These are phyloP conservation scores for Pammene aurita DNA, from an alignment of 2,888 invertebrate species.

Conservation along the genomic window DNA sequence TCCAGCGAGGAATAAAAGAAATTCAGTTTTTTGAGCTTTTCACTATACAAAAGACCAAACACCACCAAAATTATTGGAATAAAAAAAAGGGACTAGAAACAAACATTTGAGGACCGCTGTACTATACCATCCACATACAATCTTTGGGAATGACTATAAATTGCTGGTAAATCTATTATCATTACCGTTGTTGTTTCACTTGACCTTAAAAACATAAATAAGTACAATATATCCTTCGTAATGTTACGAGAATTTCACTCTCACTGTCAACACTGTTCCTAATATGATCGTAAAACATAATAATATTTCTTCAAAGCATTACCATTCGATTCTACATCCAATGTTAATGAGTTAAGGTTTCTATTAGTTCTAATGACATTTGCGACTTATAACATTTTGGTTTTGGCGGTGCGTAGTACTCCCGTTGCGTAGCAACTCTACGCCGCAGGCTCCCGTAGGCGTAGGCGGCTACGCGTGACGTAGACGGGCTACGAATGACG, in stretches of 20 bases:
- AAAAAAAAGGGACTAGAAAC: no score
- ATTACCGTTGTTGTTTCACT: no score
- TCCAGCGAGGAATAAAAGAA: no score
- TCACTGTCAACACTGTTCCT: no score
- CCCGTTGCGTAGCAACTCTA: constrained; percentile 41
- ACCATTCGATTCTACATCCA: background rate
- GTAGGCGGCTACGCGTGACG: constrained; percentile 39
- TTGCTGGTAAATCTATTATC: no score
- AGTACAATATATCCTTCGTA: background rate
- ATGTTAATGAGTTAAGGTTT: background rate
- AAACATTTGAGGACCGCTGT: no score
- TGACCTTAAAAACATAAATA: background rate
- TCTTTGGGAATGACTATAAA: no score
- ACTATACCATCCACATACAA: no score
- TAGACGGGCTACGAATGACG: constrained; percentile 32
- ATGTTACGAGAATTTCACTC: background rate
- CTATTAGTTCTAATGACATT: background rate
- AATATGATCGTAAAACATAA: no score
- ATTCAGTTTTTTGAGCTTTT: no score
- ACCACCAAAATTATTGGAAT: no score
- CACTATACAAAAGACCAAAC: no score
- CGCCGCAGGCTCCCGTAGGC: constrained; percentile 38
- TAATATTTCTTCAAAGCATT: background rate
- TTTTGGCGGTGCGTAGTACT: constrained; percentile 13
- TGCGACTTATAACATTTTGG: background rate